phyloP scores from a whole-genome alignment of 2,113 vertebrate genomes.

The Eulacestoma nigropectus region DNA sequence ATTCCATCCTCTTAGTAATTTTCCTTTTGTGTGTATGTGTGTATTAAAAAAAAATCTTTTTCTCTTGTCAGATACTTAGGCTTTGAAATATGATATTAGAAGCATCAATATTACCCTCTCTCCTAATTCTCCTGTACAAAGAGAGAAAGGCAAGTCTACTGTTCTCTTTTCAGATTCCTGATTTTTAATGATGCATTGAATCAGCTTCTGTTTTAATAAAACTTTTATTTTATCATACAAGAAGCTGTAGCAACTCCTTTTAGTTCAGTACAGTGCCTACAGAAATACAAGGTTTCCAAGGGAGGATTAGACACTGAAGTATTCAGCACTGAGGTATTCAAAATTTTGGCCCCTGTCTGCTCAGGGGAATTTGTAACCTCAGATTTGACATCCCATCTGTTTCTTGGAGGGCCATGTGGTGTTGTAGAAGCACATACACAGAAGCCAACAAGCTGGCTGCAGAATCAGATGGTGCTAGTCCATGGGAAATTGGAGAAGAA shows the following conservation, averaged over 20 bases:
- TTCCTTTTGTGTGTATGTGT: neutral
- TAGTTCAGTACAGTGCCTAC: neutral
- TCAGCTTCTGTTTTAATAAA: neutral
- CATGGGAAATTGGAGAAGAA: neutral
- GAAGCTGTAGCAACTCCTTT: neutral
- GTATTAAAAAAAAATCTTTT: neutral
- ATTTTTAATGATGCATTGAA: neutral
- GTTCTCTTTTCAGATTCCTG: conserved; percentile 7
- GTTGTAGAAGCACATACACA: neutral
- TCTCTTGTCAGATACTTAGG: neutral
- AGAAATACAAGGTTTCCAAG: neutral
- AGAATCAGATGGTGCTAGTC: neutral
- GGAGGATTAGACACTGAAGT: neutral
- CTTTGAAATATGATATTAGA: conserved; percentile 37
- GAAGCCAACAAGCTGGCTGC: neutral
- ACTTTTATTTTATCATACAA: neutral
- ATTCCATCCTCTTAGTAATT: neutral
- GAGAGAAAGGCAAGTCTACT: neutral
- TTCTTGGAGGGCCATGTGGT: neutral
- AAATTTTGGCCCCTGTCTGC: neutral
- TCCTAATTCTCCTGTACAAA: neutral
- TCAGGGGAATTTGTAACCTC: neutral
- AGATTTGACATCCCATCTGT: neutral
- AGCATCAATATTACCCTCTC: conserved; percentile 11
- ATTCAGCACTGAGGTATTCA: neutral